Evolutionary conservation across 2,888 invertebrate species (phyloP).

Genomic region (Nymphalis c-album): DNA sequence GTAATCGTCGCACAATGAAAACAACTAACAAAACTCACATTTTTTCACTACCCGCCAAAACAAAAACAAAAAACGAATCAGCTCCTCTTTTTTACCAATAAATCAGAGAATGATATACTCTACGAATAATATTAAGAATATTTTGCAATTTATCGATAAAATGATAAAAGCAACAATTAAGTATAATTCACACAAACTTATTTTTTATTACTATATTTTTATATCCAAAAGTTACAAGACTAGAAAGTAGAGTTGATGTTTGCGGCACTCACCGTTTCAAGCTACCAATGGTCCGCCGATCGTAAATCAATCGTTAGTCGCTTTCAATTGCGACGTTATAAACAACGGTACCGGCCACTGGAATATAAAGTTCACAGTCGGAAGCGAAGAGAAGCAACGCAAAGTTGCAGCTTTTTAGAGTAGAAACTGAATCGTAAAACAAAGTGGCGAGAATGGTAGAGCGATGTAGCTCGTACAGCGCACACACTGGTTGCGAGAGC

Average conservation of each 20-base stretch:
- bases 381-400: slow-evolving; percentile 57
- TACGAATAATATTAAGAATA: slow-evolving; percentile 1
- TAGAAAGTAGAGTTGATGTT: slow-evolving; percentile 31
- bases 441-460: slow-evolving; percentile 46
- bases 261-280: slow-evolving; percentile 66
- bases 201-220: slow-evolving; percentile 25
- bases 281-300: slow-evolving; percentile 53
- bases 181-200: slow-evolving; percentile 11
- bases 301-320: slow-evolving; percentile 63
- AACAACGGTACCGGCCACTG: slow-evolving; percentile 56
- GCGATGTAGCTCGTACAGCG: slow-evolving; percentile 52
- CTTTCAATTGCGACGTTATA: slow-evolving; percentile 55
- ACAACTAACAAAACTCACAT: slow-evolving; percentile 56
- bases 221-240: slow-evolving; percentile 47
- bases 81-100: slow-evolving; percentile 8
- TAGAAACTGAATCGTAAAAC: slow-evolving; percentile 63
- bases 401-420: slow-evolving; percentile 66
- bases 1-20: slow-evolving; percentile 48
- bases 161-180: slow-evolving; percentile 34
- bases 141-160: slow-evolving; percentile 32
- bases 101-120: not conserved
- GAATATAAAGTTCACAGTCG: slow-evolving; percentile 57
- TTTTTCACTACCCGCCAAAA: slow-evolving; percentile 48
- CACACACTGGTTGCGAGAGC: slow-evolving; percentile 50
- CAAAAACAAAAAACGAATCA: slow-evolving; percentile 44